Percentiles rank a stretch among this genome's conserved stretches.
These are phyloP conservation scores for Mythimna albipuncta DNA, from an alignment of 2,888 invertebrate genomes.

Conservation along the genomic window DNA sequence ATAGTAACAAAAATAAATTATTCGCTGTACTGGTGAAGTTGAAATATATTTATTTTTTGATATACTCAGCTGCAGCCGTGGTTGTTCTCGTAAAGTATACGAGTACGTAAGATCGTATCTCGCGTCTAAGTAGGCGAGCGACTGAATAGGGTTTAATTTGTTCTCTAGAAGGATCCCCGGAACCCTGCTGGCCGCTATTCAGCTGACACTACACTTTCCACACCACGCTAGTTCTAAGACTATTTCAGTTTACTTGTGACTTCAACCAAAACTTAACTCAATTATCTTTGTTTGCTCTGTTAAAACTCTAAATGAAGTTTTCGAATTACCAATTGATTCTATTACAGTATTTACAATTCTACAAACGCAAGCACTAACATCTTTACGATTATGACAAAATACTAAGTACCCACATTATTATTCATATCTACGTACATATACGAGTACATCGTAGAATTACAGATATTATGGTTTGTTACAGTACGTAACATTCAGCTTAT, in stretches of 20 bases:
- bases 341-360: constrained; percentile 49
- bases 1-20: constrained; percentile 39
- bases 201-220: constrained; percentile 73
- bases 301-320: constrained; percentile 36
- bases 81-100: constrained; percentile 23
- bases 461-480: constrained; percentile 75
- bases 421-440: constrained; percentile 67
- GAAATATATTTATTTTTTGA: constrained; percentile 37
- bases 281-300: constrained; percentile 62
- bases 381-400: constrained; percentile 57
- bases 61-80: constrained; percentile 1
- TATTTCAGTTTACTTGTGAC: constrained; percentile 60
- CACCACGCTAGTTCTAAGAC: constrained; percentile 69
- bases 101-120: constrained; percentile 36
- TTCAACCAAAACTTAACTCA: constrained; percentile 66
- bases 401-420: constrained; percentile 64
- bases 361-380: constrained; percentile 51
- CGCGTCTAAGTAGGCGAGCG: constrained; percentile 59
- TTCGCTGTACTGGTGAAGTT: constrained; percentile 14
- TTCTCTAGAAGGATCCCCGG: constrained; percentile 61
- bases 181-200: constrained; percentile 66
- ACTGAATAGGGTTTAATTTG: constrained; percentile 77
- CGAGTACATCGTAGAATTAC: constrained; percentile 70
- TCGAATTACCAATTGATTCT: constrained; percentile 6
- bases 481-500: constrained; percentile 75